Evolutionary conservation across 2,113 vertebrate species (phyloP).

Genomic region (Myotis brandtii): DNA sequence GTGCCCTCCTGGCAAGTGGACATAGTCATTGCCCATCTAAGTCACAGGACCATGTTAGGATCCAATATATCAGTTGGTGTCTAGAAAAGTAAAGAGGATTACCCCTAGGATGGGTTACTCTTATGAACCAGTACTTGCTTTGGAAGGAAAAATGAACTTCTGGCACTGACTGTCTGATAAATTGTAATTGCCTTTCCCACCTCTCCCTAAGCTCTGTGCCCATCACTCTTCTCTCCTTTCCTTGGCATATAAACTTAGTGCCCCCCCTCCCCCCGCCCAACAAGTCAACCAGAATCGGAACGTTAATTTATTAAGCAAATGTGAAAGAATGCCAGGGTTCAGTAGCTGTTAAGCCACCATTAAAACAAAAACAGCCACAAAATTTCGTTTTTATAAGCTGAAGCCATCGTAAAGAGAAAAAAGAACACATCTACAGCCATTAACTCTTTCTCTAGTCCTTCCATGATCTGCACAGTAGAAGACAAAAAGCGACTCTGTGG

Average conservation of each 20-base stretch:
- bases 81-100: background rate
- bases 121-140: background rate
- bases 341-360: background rate
- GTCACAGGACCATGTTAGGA: background rate
- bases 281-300: background rate
- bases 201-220: background rate
- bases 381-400: background rate
- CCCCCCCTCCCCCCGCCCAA: background rate
- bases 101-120: background rate
- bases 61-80: background rate
- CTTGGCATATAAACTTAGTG: background rate
- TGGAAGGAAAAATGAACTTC: background rate
- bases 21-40: background rate
- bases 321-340: background rate
- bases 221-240: background rate
- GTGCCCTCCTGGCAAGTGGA: background rate
- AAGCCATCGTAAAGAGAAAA: background rate
- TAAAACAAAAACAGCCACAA: conserved; percentile 19
- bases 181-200: background rate
- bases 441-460: background rate
- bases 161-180: background rate
- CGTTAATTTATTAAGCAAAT: conserved; percentile 24
- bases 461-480: background rate
- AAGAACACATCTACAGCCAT: too few relatives aligned
- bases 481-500: background rate